Evolutionary conservation across 2,113 vertebrate genomes (phyloP).

Genomic region (Pyrgilauda ruficollis): DNA sequence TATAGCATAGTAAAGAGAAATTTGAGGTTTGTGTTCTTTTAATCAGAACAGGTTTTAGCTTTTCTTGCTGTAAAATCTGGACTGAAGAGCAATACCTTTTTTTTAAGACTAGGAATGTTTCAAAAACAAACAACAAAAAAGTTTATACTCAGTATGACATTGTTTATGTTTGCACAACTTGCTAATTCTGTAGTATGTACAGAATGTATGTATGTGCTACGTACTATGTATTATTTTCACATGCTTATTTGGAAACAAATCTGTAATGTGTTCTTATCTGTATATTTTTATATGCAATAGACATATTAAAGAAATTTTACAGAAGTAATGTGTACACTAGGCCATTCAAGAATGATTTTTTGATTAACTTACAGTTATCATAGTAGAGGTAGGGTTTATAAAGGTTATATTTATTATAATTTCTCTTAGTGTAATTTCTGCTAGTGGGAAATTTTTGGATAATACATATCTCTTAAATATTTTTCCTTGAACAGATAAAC

Average conservation of each 20-base stretch:
- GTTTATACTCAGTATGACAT: neutral
- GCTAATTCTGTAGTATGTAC: neutral
- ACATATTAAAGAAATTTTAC: neutral
- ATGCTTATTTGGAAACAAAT: neutral
- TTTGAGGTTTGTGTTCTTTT: neutral
- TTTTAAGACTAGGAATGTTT: neutral
- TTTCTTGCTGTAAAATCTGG: neutral
- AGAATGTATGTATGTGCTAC: too few relatives aligned
- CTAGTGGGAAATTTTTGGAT: neutral
- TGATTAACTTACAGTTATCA: neutral
- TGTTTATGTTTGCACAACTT: neutral
- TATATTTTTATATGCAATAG: neutral
- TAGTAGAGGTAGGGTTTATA: neutral
- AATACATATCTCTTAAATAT: accelerated
- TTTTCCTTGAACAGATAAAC: neutral
- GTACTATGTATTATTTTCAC: neutral
- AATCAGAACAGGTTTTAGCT: neutral
- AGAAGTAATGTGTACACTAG: neutral
- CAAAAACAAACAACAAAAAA: accelerated
- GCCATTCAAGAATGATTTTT: neutral
- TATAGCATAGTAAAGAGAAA: neutral
- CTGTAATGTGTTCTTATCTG: neutral
- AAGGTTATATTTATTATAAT: neutral
- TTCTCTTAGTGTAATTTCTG: neutral
- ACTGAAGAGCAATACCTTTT: neutral